Evolutionary conservation across 2,113 vertebrate species (phyloP), one percentile per base, ranked within the genome.

Genomic region (Peromyscus maniculatus): DNA sequence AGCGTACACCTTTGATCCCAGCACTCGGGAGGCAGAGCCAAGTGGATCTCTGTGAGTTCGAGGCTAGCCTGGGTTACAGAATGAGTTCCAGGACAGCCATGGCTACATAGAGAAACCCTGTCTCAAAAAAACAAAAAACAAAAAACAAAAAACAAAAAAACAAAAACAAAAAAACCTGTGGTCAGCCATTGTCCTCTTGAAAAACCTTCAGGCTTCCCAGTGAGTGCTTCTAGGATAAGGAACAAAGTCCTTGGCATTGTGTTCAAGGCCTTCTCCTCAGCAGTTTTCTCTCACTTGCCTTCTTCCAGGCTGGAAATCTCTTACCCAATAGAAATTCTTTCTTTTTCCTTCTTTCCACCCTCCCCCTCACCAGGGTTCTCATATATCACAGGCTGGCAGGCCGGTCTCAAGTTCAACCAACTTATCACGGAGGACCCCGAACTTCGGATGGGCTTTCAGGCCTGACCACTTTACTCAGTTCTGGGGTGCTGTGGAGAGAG

Each of bases 291-390:
- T 94, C 91, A 71, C 28, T 57, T 22, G 80, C 55, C 96, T 80
- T 91, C 80, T 92, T 91, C 62, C 19, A 91, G 83, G 78, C 66
- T 92, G 21, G 52, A 93, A n/a, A 91, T 92, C 69, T 93, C 72
- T 79, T 84, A 64, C 82, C 13, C 7, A 43, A 43, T 31, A 43
- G n/a, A 28, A 64, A 62, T n/a, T n/a, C 79, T 8, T 80, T 55
- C 31, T 5, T 9, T 7, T 10, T 1, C 1, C 8, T 21, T 24
- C 19, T 3, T 21, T n/a, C n/a, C n/a, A 4, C 46, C 46, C 46
- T 0, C 64, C 26, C 26, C 62, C 62, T 8, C 2, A 26, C 26
- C 36, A 62, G 13, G 59, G 28, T 15, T 26, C 64, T 87, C 43
- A 49, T 33, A 46, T 22, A 66, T 67, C 31, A 22, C 19, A 52